A percentile compares a stretch with the other conserved stretches of the same genome.
phyloP scores from a whole-genome alignment of 2,113 vertebrate species.

The Perca flavescens region DNA sequence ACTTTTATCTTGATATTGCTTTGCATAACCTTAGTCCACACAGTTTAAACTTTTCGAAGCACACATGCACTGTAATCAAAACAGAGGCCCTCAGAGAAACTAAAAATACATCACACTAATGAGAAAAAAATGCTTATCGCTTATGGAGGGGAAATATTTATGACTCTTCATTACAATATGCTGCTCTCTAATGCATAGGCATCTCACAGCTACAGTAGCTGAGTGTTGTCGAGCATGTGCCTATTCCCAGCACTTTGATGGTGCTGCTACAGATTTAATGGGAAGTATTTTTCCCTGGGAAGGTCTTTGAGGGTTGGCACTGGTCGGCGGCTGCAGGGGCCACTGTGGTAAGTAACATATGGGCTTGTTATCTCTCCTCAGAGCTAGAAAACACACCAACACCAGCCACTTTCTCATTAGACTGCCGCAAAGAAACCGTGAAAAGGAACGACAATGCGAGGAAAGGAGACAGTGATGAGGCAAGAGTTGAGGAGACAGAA shows the following conservation, averaged over 20 bases:
- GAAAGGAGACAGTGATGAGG: constrained; percentile 34
- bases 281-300: constrained; percentile 35
- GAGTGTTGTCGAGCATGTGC: constrained; percentile 27
- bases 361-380: constrained; percentile 72
- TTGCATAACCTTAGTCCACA: neutral
- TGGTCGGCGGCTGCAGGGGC: constrained; percentile 48
- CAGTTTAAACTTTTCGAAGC: constrained; percentile 11
- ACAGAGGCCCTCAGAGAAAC: constrained; percentile 31
- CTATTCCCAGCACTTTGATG: constrained; percentile 46
- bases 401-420: constrained; percentile 70
- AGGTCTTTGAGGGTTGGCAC: constrained; percentile 51
- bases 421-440: constrained; percentile 37
- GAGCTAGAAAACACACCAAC: constrained; percentile 56
- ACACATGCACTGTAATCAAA: constrained; percentile 46
- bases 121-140: constrained; percentile 59
- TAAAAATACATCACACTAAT: constrained; percentile 51
- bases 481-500: constrained; percentile 17
- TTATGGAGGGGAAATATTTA: constrained; percentile 55
- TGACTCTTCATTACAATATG: constrained; percentile 47
- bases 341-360: constrained; percentile 71
- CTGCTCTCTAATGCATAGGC: constrained; percentile 44
- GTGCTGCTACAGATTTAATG: constrained; percentile 32
- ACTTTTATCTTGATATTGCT: neutral
- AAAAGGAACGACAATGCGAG: neutral
- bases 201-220: constrained; percentile 25